Base-by-base conservation (phyloP, 2,113 vertebrate genomes). In the Morone saxatilis region DNA sequence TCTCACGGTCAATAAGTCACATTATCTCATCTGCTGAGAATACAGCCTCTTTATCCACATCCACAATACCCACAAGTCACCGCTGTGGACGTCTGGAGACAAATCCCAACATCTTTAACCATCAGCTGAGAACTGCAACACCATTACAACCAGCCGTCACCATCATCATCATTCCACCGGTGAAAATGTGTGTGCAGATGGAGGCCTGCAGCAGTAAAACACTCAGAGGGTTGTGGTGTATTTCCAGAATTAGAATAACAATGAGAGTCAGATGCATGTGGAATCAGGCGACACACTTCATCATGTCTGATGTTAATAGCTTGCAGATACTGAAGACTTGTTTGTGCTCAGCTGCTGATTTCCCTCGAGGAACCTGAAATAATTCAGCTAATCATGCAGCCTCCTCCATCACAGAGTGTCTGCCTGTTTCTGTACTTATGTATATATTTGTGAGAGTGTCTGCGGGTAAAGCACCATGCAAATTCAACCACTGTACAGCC, bases 321-420 rank as follows among this genome's bases (percentile, higher is more conserved):
- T 4, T 16, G 25, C 74, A 68, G 80, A 72, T 20, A 69, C 31
- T 17, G 31, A 73, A 77, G 71, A 50, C 80, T 71, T 67, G 76
- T 76, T 78, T 78, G 76, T 68, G 62, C 66, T 83, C 71, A 20
- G 53, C 72, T 19, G 66, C 65, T 81, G 79, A 89, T 88, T 81
- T 86, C 73, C 80, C 45, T 43, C 4, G 17, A 77, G 79, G 60
- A 67, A 36, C 56, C 10, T 3, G 62, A 80, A 85, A 85, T 87
- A 78, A 91, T 81, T 85, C 81, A 20, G 61, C 73, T 88, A 80
- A 90, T 76, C 67, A 65, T 5, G 25, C 74, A 47, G 65, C 59
- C 75, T 50, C 71, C 72, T 69, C 41, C 51, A 2, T 43, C 77
- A 5, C 12, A 0, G 7, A 7, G 40, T 53, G 5, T 3, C 40